These are phyloP conservation scores for Tragulus kanchil DNA, from an alignment of 2,113 vertebrate genomes.

Conservation along the genomic window DNA sequence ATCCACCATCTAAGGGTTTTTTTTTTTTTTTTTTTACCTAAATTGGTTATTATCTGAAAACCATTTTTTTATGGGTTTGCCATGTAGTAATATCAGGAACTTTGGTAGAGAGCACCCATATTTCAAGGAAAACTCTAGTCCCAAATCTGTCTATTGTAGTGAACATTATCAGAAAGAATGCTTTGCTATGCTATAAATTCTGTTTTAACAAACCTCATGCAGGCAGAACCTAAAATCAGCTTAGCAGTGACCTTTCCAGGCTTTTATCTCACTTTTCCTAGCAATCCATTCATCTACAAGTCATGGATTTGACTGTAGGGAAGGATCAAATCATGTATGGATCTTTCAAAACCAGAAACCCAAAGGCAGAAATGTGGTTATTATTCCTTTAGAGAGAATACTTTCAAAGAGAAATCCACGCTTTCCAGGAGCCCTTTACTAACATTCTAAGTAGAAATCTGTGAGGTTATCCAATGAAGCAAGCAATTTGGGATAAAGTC, in stretches of 20 bases:
- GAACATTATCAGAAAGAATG: constrained; percentile 53
- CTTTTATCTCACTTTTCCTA: background rate
- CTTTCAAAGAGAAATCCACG: constrained; percentile 39
- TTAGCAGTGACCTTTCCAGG: background rate
- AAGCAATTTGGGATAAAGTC: background rate
- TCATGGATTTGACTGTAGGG: background rate
- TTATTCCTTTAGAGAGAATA: constrained; percentile 28
- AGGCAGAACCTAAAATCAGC: background rate
- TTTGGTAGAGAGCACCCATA: background rate
- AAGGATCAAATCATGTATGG: constrained; percentile 38
- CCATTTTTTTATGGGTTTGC: constrained; percentile 8
- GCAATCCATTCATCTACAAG: constrained; percentile 19
- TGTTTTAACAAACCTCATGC: background rate
- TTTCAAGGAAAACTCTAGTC: constrained; percentile 15
- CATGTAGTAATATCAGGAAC: background rate
- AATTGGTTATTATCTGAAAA: constrained; percentile 4
- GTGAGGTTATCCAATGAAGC: background rate
- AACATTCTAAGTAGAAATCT: constrained; percentile 46
- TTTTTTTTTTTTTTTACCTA: background rate
- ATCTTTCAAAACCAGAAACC: constrained; percentile 52
- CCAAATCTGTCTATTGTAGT: background rate
- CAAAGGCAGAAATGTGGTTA: constrained; percentile 28
- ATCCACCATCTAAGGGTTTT: background rate
- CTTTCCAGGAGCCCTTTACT: constrained; percentile 27
- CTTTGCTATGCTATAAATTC: constrained; percentile 20